Percentiles rank a stretch among this genome's conserved stretches.
phyloP scores from a whole-genome alignment of 2,797 vertebrate genomes.

The Delichon dasypus region DNA sequence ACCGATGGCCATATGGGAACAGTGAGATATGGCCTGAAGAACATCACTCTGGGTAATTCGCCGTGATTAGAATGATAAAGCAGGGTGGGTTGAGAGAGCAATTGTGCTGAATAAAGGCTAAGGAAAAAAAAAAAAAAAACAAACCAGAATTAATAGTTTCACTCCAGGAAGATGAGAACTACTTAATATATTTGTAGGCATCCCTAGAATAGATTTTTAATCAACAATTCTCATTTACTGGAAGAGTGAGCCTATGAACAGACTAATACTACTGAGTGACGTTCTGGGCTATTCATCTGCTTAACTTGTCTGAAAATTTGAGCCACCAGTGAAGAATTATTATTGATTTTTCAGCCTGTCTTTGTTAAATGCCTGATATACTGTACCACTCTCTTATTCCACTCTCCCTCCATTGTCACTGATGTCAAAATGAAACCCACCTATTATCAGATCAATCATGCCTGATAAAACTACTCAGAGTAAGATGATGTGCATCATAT shows the following conservation, averaged over 20 bases:
- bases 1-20: no score
- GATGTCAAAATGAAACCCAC: slow-evolving; percentile 73
- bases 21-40: not conserved
- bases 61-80: not conserved
- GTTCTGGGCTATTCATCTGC: slow-evolving; percentile 63
- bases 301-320: slow-evolving; percentile 73
- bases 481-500: slow-evolving; percentile 38
- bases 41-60: not conserved
- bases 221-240: slow-evolving; percentile 69
- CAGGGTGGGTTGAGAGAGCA: not conserved
- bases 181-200: slow-evolving; percentile 52
- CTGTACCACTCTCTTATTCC: slow-evolving; percentile 57
- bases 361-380: slow-evolving; percentile 76
- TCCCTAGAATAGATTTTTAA: slow-evolving; percentile 71
- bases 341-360: slow-evolving; percentile 76
- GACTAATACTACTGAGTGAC: slow-evolving; percentile 61
- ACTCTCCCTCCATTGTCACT: slow-evolving; percentile 61
- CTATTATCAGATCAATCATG: slow-evolving; percentile 73
- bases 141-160: slow-evolving; percentile 18
- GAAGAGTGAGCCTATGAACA: slow-evolving; percentile 64
- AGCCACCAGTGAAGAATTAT: slow-evolving; percentile 70
- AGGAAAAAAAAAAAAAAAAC: not conserved
- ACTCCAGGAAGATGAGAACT: slow-evolving; percentile 30
- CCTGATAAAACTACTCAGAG: slow-evolving; percentile 45
- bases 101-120: not conserved